Evolutionary conservation across 1,140 invertebrate genomes (phyloP).

Genomic region (Tetramorium parvispinum): DNA sequence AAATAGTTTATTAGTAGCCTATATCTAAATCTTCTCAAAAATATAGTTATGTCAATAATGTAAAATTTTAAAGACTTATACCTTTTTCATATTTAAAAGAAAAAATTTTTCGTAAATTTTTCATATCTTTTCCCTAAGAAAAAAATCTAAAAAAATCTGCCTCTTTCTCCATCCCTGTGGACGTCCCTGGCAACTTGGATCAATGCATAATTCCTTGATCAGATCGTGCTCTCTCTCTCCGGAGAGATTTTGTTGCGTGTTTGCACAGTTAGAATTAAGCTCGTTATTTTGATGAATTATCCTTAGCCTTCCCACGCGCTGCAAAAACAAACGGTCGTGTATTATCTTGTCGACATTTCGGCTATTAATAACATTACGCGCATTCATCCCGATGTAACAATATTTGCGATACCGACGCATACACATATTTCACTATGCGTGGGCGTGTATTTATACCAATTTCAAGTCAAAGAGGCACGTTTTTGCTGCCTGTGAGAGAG

Average conservation of each 20-base stretch:
- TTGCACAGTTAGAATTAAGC: neutral
- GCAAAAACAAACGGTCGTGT: neutral
- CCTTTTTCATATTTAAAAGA: too few species aligned
- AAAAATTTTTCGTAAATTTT: too few species aligned
- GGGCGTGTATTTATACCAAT: neutral
- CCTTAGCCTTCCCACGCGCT: neutral
- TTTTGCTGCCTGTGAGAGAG: neutral
- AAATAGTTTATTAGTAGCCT: too few species aligned
- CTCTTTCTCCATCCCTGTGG: too few species aligned
- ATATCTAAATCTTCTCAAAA: too few species aligned
- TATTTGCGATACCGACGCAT: neutral
- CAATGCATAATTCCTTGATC: too few species aligned
- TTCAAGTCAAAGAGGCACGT: constrained; percentile 18
- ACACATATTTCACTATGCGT: neutral
- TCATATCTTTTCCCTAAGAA: too few species aligned
- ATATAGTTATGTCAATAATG: too few species aligned
- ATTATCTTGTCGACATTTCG: neutral
- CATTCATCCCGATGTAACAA: constrained; percentile 8
- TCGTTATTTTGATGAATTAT: constrained; percentile 4
- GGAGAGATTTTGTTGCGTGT: neutral
- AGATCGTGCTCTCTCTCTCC: neutral
- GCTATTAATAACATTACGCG: constrained; percentile 5
- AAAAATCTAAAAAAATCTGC: too few species aligned
- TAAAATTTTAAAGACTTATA: too few species aligned
- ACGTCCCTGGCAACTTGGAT: too few species aligned